Base-by-base conservation (phyloP, 2,113 vertebrate genomes). In the Lepisosteus osseus region DNA sequence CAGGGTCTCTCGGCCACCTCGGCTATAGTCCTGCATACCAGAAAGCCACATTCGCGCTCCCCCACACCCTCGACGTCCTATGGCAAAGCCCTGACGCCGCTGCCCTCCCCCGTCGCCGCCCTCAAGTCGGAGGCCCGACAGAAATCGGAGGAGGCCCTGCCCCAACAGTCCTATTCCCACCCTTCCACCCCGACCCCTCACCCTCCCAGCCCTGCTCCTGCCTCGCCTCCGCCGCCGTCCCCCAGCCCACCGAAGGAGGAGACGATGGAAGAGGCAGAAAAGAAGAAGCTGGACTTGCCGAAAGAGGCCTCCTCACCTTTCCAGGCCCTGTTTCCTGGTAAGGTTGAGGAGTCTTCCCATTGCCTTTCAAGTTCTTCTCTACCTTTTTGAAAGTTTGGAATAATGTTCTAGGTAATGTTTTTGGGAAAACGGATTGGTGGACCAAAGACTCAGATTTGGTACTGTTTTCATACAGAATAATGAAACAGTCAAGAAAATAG, bases 121-220 rank as follows among this genome's bases (percentile, higher is more conserved):
- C 89, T 96, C 75, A 97, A 97, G 90, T 92, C 94, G 56, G 95
- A 96, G 81, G 93, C 94, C 29, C 92, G 90, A 66, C 91, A 91
- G 77, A 96, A 95, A 89, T 87, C 93, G 64, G 93, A 89, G 76
- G 94, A 90, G 2, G 88, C 90, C 67, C 82, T 91, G 62, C 89
- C 92, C 74, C 94, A 93, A 9, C 90, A 90, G 1, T 72, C 90
- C 57, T 95, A 95, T 11, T 91, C 94, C 4, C 94, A 91, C 76
- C 93, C 94, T 0, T 90, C 95, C 65, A 94, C 94, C 1, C 93
- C 96, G 74, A 91, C 79, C 79, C 87, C 92, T 64, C 92, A 90
- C 71, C 88, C 91, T 12, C 81, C 88, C 74, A 92, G 91, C 74
- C 91, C 92, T 0, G 87, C 86, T 1, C 89, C 90, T 0, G 86